Evolutionary conservation across 2,797 vertebrate genomes (phyloP).

Genomic region (Australoheros facetus): DNA sequence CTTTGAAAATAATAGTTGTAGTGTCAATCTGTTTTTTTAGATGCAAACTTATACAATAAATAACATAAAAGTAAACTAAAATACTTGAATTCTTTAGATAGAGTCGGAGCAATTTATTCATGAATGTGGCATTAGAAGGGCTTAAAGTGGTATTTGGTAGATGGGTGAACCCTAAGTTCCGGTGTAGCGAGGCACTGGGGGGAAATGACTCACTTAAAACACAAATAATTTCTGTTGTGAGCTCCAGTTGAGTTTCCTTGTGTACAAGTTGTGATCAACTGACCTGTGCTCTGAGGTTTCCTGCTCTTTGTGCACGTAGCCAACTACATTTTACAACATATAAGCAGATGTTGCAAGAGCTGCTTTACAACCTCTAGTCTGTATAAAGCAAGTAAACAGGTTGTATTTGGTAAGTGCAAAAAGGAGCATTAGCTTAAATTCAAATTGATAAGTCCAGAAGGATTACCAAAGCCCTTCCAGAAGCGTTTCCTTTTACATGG

Average conservation of each 20-base stretch:
- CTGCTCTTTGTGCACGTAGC: neutral
- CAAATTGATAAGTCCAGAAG: neutral
- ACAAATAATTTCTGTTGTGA: neutral
- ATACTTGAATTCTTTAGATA: neutral
- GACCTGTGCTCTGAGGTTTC: conserved; percentile 1
- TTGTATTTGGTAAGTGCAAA: neutral
- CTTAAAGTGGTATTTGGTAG: neutral
- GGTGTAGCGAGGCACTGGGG: neutral
- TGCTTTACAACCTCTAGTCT: neutral
- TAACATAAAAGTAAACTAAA: neutral
- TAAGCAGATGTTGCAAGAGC: neutral
- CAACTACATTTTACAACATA: neutral
- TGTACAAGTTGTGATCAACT: neutral
- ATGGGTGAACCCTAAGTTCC: neutral
- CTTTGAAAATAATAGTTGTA: neutral
- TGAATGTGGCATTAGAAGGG: neutral
- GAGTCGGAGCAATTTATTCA: neutral
- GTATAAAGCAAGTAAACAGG: neutral
- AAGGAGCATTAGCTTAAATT: neutral
- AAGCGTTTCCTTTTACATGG: neutral
- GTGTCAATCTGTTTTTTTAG: neutral
- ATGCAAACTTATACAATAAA: neutral
- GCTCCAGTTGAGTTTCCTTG: neutral
- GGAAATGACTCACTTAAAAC: conserved; percentile 4
- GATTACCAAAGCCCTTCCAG: neutral